Evolutionary conservation across 64 coral and sea anemone genomes (phyloP), one percentile per base, ranked within the genome.

Genomic region (Actinia equina): DNA sequence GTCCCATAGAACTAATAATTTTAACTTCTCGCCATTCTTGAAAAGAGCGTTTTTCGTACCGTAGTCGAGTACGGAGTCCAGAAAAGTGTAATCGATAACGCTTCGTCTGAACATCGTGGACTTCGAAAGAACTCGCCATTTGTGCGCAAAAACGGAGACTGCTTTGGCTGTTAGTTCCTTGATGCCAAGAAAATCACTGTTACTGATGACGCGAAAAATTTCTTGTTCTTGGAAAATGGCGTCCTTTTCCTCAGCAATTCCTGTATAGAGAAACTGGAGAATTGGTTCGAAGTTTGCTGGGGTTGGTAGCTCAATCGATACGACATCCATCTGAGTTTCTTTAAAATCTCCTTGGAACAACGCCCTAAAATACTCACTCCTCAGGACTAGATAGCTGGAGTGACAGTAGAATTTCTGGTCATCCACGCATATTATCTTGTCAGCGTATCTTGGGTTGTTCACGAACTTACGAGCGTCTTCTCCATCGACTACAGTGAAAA

Each of bases 191-290:
- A 93, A 99, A 83, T 88, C 89, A 13, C 85, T 85, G 58, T 95
- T 99, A 77, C 95, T 89, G 30, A 99, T 95, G n/a, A 85, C 91
- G 46, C 78, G 90, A 65, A 99, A 99, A 65, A 99, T 93, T 83
- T 95, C 91, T 25, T 89, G 79, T 9, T 89, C 85, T 82, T 91
- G 60, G 44, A 99, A 99, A 2, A 99, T 54, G 14, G 79, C 89
- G 61, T 65, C 90, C 12, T 83, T 84, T 8, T 86, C 77, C 17
- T 93, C 81, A 19, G 88, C 91, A 79, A 53, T 91, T 45, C 97
- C 97, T 7, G 97, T 86, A 52, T 99, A 99, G 15, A 99, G 54
- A 58, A 93, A 99, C 63, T 86, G 80, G 16, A 99, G 80, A 84
- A 99, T 88, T 12, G 93, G 91, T 59, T 99, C 93, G 43, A 95